phyloP scores from a whole-genome alignment of 35 echinoderm and acorn worm species.

The Acanthaster planci region DNA sequence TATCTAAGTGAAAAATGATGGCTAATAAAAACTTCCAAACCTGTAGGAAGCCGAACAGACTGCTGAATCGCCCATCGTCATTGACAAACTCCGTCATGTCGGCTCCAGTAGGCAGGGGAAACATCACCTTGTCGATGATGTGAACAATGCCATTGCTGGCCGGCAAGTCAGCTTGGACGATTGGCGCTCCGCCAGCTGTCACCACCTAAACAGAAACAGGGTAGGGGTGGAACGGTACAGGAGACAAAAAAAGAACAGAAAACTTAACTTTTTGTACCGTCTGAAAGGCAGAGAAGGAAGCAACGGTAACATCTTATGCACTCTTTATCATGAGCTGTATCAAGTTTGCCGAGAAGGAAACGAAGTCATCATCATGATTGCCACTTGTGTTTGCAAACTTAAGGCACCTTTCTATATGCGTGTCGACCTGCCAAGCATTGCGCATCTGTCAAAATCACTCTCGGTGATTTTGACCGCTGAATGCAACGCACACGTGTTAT shows the following conservation, averaged over 20 bases:
- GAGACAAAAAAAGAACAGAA: not conserved
- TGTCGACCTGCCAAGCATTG: no score
- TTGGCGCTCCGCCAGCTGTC: constrained; percentile 29
- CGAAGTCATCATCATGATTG: no score
- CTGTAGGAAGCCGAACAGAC: constrained; percentile 31
- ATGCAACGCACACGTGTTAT: no score
- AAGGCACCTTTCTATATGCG: no score
- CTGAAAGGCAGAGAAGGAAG: not conserved
- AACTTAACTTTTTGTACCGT: not conserved
- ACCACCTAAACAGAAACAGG: not conserved
- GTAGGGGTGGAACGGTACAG: not conserved
- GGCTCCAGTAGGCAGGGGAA: constrained; percentile 41
- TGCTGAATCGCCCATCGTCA: constrained; percentile 37
- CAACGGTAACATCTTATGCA: not conserved
- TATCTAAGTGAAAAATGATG: no score
- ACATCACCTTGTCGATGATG: constrained; percentile 51
- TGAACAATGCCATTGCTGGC: constrained; percentile 48
- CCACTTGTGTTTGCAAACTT: no score
- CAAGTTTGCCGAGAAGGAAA: no score
- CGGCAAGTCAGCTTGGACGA: not conserved
- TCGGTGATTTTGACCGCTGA: no score
- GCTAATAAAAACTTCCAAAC: constrained; percentile 24
- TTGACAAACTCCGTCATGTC: constrained; percentile 43
- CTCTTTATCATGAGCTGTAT: no score
- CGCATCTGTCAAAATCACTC: no score